These are phyloP conservation scores for Pteronura brasiliensis DNA, from an alignment of 2,113 vertebrate genomes.

Conservation along the genomic window DNA sequence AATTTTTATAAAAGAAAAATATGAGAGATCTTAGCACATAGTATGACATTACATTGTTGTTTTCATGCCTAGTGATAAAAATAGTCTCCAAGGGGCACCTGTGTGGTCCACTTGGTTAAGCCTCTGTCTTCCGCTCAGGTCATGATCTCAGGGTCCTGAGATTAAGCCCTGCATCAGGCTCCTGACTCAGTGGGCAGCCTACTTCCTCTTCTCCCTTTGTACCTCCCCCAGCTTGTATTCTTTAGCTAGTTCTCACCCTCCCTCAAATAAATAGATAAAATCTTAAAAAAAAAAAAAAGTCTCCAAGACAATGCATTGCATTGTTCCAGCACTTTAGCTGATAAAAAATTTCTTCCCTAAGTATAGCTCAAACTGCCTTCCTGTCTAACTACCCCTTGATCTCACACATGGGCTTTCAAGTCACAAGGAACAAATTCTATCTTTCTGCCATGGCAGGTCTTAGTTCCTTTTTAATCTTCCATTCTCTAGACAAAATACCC, in stretches of 20 bases:
- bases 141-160: no score
- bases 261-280: no score
- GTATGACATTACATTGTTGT: background rate
- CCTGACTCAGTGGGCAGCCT: no score
- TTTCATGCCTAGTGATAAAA: background rate
- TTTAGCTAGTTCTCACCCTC: no score
- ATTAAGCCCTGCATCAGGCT: no score
- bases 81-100: background rate
- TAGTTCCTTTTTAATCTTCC: background rate
- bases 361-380: background rate
- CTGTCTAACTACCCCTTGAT: background rate
- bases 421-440: background rate
- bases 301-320: background rate
- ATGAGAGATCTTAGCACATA: background rate
- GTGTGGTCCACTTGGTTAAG: no score
- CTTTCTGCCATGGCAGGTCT: background rate
- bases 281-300: background rate
- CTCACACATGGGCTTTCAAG: background rate
- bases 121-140: no score
- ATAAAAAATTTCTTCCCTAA: background rate
- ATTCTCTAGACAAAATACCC: background rate
- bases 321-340: background rate
- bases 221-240: no score
- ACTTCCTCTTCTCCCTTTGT: no score
- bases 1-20: background rate